Evolutionary conservation across 2,797 vertebrate species (phyloP).

Genomic region (Anguilla pacifica): DNA sequence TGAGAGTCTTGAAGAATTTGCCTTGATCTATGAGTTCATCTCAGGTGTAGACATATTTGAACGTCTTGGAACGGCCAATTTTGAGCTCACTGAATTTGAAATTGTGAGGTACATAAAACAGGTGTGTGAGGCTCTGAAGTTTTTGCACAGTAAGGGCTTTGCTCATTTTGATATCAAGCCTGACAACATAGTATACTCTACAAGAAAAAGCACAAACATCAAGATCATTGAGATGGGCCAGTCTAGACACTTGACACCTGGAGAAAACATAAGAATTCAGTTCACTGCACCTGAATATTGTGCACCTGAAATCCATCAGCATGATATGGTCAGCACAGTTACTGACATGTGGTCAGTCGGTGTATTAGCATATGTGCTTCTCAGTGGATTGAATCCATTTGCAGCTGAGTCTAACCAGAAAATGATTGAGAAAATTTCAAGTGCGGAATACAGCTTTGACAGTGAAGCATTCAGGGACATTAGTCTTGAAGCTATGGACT

Average conservation of each 20-base stretch:
- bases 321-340: slow-evolving; percentile 88
- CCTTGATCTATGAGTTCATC: slow-evolving; percentile 97
- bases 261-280: slow-evolving; percentile 91
- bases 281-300: slow-evolving; percentile 94
- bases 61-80: slow-evolving; percentile 86
- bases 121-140: slow-evolving; percentile 87
- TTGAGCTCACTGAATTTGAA: slow-evolving; percentile 94
- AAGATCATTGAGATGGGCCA: slow-evolving; percentile 98
- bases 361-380: slow-evolving; percentile 87
- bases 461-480: slow-evolving; percentile 93
- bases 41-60: slow-evolving; percentile 98
- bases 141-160: slow-evolving; percentile 86
- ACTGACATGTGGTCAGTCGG: slow-evolving; percentile 99
- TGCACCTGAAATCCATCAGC: slow-evolving; percentile 92
- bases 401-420: slow-evolving; percentile 92
- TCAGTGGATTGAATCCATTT: slow-evolving; percentile 96
- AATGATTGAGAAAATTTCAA: slow-evolving; percentile 91
- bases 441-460: slow-evolving; percentile 91
- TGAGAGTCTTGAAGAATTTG: slow-evolving; percentile 96
- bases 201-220: slow-evolving; percentile 84
- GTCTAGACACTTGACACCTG: slow-evolving; percentile 89
- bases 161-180: slow-evolving; percentile 94
- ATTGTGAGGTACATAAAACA: slow-evolving; percentile 90
- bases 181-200: slow-evolving; percentile 94
- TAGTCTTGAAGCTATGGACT: slow-evolving; percentile 94